Evolutionary conservation across 2,113 vertebrate species (phyloP), one percentile per base, ranked within the genome.

Genomic region (Mastomys natalensis): DNA sequence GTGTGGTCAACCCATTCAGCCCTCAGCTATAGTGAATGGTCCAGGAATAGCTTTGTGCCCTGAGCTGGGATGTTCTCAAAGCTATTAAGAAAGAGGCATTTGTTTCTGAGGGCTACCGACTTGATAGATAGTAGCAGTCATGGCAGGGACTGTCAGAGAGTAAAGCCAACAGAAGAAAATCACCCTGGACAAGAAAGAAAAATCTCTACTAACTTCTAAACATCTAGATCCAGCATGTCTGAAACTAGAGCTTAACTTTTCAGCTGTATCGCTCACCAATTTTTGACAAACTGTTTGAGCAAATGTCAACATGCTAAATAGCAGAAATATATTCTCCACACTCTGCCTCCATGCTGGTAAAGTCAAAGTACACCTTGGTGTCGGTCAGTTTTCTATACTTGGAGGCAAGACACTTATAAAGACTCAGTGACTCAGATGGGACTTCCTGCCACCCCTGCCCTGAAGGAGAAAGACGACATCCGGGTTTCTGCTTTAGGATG

Each of bases 201-300:
- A 51, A 37, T 53, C 66, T 26, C 31, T 7, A 37, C 34, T 40
- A 60, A 31, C 45, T 34, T 40, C 26, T 60, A n/a, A 91, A 70
- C 37, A 84, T 37, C 60, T 90, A 51, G 89, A 90, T 90, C 70
- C 53, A 90, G 74, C 80, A 7, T 82, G 51, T 13, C 89, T 87
- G 12, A 93, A 88, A 74, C 26, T 55, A 74, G 64, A 21, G 31
- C 66, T 72, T n/a, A 55, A 6, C 17, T 66, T 58, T 81, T 87
- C 53, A 51, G 76, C 77, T 86, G 29, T 37, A 66, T 12, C 3
- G 13, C 40, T 72, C 90, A 80, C n/a, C 45, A 51, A 31, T 15
- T 74, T 90, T 70, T 89, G 16, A 37, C 26, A 34, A 92, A 90
- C 48, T 88, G 26, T 78, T 37, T 80, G 70, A 88, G 29, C 87